Conservation (phyloP, 92 coral and sea anemone genomes). For the Chrysogorgia sp. region DNA sequence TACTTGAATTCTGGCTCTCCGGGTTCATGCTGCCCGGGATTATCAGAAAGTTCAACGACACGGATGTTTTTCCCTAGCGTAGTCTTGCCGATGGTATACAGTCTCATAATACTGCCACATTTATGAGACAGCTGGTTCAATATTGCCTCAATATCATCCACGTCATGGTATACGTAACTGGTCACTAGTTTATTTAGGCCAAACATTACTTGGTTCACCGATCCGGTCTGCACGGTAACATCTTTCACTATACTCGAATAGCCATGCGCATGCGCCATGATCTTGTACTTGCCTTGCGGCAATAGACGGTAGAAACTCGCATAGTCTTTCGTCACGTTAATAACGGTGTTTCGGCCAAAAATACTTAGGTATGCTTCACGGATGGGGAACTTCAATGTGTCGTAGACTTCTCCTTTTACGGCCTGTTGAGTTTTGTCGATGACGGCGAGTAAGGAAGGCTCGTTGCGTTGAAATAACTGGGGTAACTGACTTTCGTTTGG, state of each 20-base stretch:
- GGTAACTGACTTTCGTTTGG: slow-evolving; percentile 62
- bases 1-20: slow-evolving; percentile 98
- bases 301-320: slow-evolving; percentile 74
- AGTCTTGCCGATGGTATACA: slow-evolving; percentile 85
- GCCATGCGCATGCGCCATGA: slow-evolving; percentile 79
- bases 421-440: slow-evolving; percentile 78
- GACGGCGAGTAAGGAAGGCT: slow-evolving; percentile 72
- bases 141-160: slow-evolving; percentile 63
- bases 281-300: slow-evolving; percentile 82
- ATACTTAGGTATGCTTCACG: slow-evolving; percentile 65
- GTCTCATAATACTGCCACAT: slow-evolving; percentile 71
- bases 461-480: slow-evolving; percentile 67
- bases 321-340: slow-evolving; percentile 62
- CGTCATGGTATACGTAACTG: slow-evolving; percentile 67
- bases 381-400: slow-evolving; percentile 62
- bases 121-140: slow-evolving; percentile 60
- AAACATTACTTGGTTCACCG: slow-evolving; percentile 62
- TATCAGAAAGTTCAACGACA: slow-evolving; percentile 91
- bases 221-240: slow-evolving; percentile 63
- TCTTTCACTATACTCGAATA: slow-evolving; percentile 77
- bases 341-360: slow-evolving; percentile 45
- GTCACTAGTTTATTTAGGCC: slow-evolving; percentile 59
- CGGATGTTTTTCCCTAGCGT: slow-evolving; percentile 75
- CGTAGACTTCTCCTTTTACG: slow-evolving; percentile 70
- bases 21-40: slow-evolving; percentile 90